Base-by-base conservation (phyloP, 1,140 invertebrate genomes). In the Wiebesia pumilae region DNA sequence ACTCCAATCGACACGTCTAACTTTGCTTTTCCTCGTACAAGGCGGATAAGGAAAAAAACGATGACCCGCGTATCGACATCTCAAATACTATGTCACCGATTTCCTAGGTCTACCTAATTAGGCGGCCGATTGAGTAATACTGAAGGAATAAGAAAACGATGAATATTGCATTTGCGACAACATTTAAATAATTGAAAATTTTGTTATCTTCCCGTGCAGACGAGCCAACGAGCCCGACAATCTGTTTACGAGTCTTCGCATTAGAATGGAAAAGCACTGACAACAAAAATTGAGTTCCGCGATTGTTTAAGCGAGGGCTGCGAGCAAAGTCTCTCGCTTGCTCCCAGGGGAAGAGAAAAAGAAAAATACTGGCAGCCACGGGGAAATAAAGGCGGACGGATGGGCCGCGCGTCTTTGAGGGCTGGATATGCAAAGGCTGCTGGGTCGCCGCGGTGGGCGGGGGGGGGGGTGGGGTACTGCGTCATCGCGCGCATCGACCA, bases 401-500 rank as follows among this genome's bases (percentile, higher is more conserved):
- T 1, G 6, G 4, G 65, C n/a, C 24, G 33, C 67, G 3, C 69
- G 12, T 71, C 69, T 71, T 71, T 35, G 33, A 35, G 35, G 69
- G 33, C 16, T 33, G 80, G 58, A 43, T 69, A 81, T 67, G 40
- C 30, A 77, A 77, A 77, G 24, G 79, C 3, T 65, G n/a, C n/a
- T n/a, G n/a, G n/a, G n/a, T n/a, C n/a, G n/a, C n/a, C n/a, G n/a
- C n/a, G 33, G 33, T 40, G 16, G 51, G 54, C 58, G 16, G 24
- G 24, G 54, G 40, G 78, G 47, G 54, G 9, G 9, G 12, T 1
- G 33, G 40, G 12, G 47, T 10, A 78, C 83, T 84, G 83, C 89
- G 85, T 88, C 87, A 86, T 83, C 85, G 78, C 83, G 40, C 87
- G 79, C 88, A 88, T 89, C 89, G 88, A 86, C 84, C 84, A 82